Evolutionary conservation across 2,888 invertebrate species (phyloP), one percentile per base, ranked within the genome.

Genomic region (Microplitis deprimator): DNA sequence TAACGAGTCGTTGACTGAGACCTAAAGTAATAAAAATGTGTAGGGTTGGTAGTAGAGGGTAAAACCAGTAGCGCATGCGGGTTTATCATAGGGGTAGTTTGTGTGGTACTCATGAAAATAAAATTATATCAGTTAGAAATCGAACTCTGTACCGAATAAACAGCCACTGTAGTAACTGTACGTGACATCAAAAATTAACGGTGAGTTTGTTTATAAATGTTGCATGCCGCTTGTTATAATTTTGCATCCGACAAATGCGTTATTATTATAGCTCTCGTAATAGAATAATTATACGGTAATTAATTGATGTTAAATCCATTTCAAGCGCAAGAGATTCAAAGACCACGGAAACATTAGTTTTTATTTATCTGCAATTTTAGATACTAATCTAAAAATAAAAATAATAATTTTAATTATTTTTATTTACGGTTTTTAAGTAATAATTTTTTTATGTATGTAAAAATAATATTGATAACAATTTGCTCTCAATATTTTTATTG

Each of bases 1-100:
- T 80, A 80, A 77, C 64, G 65, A 73, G n/a, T 10, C 6, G 65
- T 62, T 59, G 64, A 79, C 17, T 20, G 69, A 74, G 71, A 77
- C 76, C 39, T 79, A 73, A 69, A 78, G 80, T 81, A 80, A 79
- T 64, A 60, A 77, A 67, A 76, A 79, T 61, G 74, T 72, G 73
- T 17, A 62, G 77, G 69, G 74, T 76, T 72, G 67, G 77, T 77
- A 59, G 68, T 16, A 17, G 70, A 60, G 69, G 73, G 20, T 74
- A 38, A 29, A 62, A 5, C 16, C 40, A 67, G 73, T 20, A 67
- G 73, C 69, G 80, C 80, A 61, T 76, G 80, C 80, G 79, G 77
- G 1, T 40, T 8, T 2, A 16, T 8, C 8, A n/a, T 62, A 8
- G 17, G 39, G 50, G 60, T 70, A 20, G 62, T 62, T 62, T 62